Conservation (phyloP, 1,140 invertebrate genomes). For the Xylocopa sonorina region DNA sequence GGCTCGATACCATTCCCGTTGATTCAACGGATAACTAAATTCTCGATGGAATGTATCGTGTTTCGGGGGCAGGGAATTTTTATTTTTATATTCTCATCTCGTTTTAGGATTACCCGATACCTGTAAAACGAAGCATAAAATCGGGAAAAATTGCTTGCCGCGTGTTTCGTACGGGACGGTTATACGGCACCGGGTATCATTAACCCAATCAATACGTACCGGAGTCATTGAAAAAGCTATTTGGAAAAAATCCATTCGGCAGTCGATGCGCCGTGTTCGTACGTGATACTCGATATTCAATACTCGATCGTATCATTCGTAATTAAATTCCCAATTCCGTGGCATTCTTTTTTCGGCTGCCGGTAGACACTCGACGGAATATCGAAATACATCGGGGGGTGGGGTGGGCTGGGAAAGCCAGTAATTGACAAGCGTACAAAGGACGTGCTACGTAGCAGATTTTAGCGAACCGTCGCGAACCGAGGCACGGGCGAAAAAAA, state of each 20-base stretch:
- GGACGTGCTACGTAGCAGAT: constrained; percentile 27
- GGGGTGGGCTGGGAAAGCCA: no score
- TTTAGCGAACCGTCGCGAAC: constrained; percentile 10
- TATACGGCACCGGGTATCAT: constrained; percentile 9
- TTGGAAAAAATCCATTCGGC: constrained; percentile 7
- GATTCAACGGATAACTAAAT: not conserved
- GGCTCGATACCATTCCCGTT: no score
- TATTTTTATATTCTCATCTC: not conserved
- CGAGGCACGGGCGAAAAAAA: constrained; percentile 7
- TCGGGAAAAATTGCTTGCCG: not conserved
- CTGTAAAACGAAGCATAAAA: not conserved
- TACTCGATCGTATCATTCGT: constrained; percentile 36
- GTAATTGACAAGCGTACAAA: constrained; percentile 45
- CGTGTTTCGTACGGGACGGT: not conserved
- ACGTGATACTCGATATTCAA: constrained; percentile 32
- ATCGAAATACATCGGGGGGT: constrained; percentile 34
- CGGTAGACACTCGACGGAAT: constrained; percentile 26
- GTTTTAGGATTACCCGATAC: not conserved
- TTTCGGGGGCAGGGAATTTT: no score
- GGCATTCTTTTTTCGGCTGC: constrained; percentile 22
- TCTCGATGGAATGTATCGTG: not conserved
- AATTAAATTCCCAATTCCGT: constrained; percentile 44
- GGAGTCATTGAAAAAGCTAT: constrained; percentile 29
- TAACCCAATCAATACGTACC: not conserved
- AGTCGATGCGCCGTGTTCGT: not conserved